Evolutionary conservation across 2,888 invertebrate species (phyloP), one percentile per base, ranked within the genome.

Genomic region (Phortica okadai): DNA sequence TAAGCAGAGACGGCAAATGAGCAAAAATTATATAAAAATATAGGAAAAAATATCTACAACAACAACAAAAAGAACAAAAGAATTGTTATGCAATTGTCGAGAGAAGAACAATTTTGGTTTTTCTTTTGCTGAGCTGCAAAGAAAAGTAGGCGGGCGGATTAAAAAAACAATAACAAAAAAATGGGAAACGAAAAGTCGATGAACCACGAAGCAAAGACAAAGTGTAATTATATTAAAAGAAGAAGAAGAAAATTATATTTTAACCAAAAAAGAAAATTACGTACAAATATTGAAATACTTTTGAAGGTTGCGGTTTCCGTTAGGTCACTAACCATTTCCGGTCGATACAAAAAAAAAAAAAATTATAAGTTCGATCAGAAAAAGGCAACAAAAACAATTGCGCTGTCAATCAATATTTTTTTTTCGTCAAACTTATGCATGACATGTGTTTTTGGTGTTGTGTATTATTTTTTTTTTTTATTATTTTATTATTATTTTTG

Each of bases 231-330:
- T n/a, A 41, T 14, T 54, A 16, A 62, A 7, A 62, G 7, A 25
- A 62, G 8, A 62, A 16, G 16, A 62, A 7, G 16, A 62, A 16
- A 21, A 62, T 62, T 21, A 62, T 62, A 62, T 62, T 25, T 56
- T 56, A 56, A 6, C 16, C 5, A 14, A 25, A 62, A 62, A 25
- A 62, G 25, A 25, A 16, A 59, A 59, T n/a, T 16, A 50, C 50
- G 50, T 16, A 62, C 21, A 3, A 11, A 41, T 44, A 54, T 7
- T 7, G 56, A 72, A 56, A 72, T 25, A 56, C 14, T 56, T 72
- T 74, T 70, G 72, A 79, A 77, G 81, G 78, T 77, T 85, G 87
- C 78, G 84, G 86, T 85, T 85, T 85, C 86, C 83, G 82, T 72
- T 72, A 72, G 70, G 44, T 25, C 7, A 21, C 76, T 75, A 77